Base-by-base conservation (phyloP, 2,113 vertebrate genomes). In the Atherinomorus stipes region DNA sequence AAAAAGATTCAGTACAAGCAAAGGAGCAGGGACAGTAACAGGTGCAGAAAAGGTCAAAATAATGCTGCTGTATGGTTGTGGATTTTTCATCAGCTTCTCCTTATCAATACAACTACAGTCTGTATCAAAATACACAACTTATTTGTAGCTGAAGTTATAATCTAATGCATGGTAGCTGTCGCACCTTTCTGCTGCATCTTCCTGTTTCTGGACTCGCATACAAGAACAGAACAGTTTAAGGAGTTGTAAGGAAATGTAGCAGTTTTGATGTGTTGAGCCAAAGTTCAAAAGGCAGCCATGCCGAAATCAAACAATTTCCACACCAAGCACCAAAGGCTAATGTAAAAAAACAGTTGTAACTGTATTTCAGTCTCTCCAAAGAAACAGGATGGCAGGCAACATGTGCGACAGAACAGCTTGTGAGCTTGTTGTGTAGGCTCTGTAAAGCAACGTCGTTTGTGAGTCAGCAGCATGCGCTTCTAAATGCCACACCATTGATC, bases 401-500 rank as follows among this genome's bases (percentile, higher is more conserved):
- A 81, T 88, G 85, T 90, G 90, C 62, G 50, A 68, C 67, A 62
- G 81, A 91, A 78, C 92, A 92, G 91, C 90, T 91, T 90, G 92
- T 85, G 90, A 89, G 87, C 81, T 89, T 83, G 84, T 88, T 89
- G 88, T 89, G 90, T 86, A 84, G 82, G 85, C 83, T 86, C 85
- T 85, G 86, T 86, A 89, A 88, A 87, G 84, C 82, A 64, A 56
- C 37, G 74, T 63, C 86, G 86, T 85, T 85, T 91, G 85, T 90
- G 87, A 91, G 85, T 91, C 88, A 91, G 80, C 74, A 73, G 75
- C 76, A 69, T 81, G 76, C 88, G 85, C 91, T 88, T 90, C 85
- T 58, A 85, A 91, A 91, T 83, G 80, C 80, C 85, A 86, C 78
- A 53, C 63, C 49, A 81, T 69, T 75, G 84, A 89, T 91, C 79